These are phyloP conservation scores for Ecdyonurus torrentis DNA, from an alignment of 2,888 invertebrate genomes.

Conservation along the genomic window DNA sequence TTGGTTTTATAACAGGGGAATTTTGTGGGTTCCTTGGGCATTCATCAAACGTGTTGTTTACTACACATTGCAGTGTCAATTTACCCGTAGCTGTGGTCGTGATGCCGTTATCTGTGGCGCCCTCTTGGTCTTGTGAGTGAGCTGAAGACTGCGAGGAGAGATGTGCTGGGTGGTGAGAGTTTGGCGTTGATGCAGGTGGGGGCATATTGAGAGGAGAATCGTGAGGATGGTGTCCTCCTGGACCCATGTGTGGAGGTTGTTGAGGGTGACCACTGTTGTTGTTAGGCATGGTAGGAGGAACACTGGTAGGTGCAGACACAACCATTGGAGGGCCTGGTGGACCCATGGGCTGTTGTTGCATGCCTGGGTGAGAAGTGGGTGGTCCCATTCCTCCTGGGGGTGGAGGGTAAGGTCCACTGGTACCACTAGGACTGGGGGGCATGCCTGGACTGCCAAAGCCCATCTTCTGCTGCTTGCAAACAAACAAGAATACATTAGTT, in stretches of 20 bases:
- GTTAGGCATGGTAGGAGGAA: constrained; percentile 14
- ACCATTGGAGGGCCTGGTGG: constrained; percentile 22
- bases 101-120: constrained; percentile 36
- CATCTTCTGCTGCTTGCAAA: constrained; percentile 45
- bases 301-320: constrained; percentile 26
- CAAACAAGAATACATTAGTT: neutral
- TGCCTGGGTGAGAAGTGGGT: constrained; percentile 12
- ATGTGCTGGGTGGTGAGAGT: constrained; percentile 18
- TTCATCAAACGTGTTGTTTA: too few species aligned
- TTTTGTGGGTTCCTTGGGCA: too few species aligned
- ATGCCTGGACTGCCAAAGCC: constrained; percentile 35
- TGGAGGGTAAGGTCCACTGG: constrained; percentile 23
- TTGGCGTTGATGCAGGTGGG: constrained; percentile 37
- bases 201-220: constrained; percentile 39
- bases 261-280: neutral
- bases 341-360: constrained; percentile 24
- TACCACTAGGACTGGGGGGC: constrained; percentile 37
- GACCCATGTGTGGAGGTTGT: constrained; percentile 19
- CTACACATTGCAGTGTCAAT: too few species aligned
- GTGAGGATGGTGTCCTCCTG: constrained; percentile 29
- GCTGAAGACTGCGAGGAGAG: constrained; percentile 5
- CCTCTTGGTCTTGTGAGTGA: constrained; percentile 13
- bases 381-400: constrained; percentile 10
- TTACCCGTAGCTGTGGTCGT: constrained; percentile 40
- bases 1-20: too few species aligned